These are phyloP conservation scores for Haliaeetus leucogaster DNA, from an alignment of 2,113 vertebrate species.

Conservation along the genomic window DNA sequence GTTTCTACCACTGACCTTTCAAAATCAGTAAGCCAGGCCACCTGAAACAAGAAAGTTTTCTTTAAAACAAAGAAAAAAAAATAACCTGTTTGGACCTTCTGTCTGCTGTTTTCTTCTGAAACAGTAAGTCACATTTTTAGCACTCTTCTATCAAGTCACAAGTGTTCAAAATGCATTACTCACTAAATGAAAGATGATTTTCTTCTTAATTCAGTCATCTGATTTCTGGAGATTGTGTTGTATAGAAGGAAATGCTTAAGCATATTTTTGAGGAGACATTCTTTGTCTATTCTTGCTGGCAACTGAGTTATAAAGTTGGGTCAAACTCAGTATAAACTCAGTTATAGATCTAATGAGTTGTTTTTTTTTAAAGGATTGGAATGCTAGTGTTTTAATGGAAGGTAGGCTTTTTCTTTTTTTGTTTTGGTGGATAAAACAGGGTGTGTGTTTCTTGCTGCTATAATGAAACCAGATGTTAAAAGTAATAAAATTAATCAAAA, in stretches of 20 bases:
- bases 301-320: not conserved
- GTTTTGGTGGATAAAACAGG: not conserved
- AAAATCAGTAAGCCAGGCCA: not conserved
- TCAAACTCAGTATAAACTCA: not conserved
- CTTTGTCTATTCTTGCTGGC: not conserved
- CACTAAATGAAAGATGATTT: not conserved
- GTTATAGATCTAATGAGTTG: not conserved
- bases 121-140: not conserved
- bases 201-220: not conserved
- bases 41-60: not conserved
- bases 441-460: not conserved
- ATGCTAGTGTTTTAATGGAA: not conserved
- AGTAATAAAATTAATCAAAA: not conserved
- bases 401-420: not conserved
- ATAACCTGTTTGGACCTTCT: not conserved
- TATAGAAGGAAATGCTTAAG: not conserved
- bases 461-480: not conserved
- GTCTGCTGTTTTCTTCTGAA: not conserved
- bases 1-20: not conserved
- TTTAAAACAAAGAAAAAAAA: not conserved
- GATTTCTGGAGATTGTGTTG: not conserved
- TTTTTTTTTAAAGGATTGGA: not conserved
- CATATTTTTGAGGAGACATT: not conserved
- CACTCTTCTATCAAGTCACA: not conserved
- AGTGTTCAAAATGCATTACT: not conserved